Conservation (phyloP, 2,797 vertebrate species). For the Mormyrus proboscirostris region DNA sequence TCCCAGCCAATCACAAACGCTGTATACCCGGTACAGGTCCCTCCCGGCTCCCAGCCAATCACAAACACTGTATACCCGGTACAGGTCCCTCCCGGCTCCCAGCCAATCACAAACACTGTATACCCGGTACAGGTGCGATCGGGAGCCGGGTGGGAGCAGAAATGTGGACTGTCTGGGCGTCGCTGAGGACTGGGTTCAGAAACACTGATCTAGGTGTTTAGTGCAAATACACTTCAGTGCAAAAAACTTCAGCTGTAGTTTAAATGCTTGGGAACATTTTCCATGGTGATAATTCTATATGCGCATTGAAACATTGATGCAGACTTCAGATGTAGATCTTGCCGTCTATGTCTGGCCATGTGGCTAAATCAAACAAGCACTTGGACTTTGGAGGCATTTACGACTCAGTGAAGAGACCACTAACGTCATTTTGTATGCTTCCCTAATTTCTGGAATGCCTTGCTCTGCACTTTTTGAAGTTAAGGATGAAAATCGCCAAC, state of each 20-base stretch:
- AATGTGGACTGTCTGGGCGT: not conserved
- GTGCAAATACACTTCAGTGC: not conserved
- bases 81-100: no score
- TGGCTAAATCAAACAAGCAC: slow-evolving; percentile 15
- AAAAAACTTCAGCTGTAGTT: not conserved
- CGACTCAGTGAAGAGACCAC: slow-evolving; percentile 37
- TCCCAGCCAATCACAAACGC: not conserved
- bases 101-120: not conserved
- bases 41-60: not conserved
- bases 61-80: not conserved
- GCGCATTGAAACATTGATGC: not conserved
- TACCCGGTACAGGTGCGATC: not conserved
- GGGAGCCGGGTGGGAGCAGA: not conserved
- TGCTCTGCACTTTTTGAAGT: slow-evolving; percentile 24
- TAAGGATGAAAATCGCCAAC: slow-evolving; percentile 30
- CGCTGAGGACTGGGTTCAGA: not conserved
- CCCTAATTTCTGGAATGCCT: slow-evolving; percentile 35
- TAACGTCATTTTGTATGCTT: slow-evolving; percentile 26
- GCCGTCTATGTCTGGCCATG: not conserved
- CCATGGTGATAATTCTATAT: not conserved
- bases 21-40: not conserved
- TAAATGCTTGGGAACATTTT: not conserved
- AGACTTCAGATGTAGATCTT: not conserved
- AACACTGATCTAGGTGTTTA: not conserved
- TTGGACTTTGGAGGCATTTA: slow-evolving; percentile 28